phyloP scores from a whole-genome alignment of 2,113 vertebrate genomes.

The Neopipo cinnamomea region DNA sequence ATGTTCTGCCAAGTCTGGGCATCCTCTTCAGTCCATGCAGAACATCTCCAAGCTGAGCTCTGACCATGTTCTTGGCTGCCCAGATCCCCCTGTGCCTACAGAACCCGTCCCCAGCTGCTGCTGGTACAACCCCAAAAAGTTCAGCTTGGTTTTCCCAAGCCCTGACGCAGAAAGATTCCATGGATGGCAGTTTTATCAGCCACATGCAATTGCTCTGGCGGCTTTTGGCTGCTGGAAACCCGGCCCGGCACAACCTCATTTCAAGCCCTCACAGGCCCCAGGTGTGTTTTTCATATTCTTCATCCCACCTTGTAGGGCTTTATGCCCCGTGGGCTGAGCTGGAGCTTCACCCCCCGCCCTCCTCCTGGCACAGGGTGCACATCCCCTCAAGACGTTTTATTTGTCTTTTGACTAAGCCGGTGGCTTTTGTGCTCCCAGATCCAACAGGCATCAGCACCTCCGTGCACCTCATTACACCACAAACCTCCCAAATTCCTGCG shows the following conservation, averaged over 20 bases:
- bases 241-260: not conserved
- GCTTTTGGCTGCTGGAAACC: not conserved
- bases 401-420: not conserved
- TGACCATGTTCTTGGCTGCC: not conserved
- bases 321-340: not conserved
- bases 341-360: not conserved
- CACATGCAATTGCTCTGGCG: not conserved
- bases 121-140: not conserved
- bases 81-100: not conserved
- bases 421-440: not conserved
- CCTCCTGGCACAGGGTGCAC: not conserved
- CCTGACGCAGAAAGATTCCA: not conserved
- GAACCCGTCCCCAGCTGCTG: not conserved
- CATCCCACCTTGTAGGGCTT: not conserved
- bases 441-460: not conserved
- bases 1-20: not conserved
- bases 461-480: fast-evolving
- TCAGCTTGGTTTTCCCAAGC: not conserved
- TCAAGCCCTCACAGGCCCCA: not conserved
- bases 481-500: not conserved
- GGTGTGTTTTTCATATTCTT: not conserved
- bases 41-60: not conserved
- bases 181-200: not conserved
- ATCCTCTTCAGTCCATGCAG: not conserved
- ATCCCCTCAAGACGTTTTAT: not conserved